phyloP scores from a whole-genome alignment of 2,797 vertebrate species.

The Peromyscus eremicus region DNA sequence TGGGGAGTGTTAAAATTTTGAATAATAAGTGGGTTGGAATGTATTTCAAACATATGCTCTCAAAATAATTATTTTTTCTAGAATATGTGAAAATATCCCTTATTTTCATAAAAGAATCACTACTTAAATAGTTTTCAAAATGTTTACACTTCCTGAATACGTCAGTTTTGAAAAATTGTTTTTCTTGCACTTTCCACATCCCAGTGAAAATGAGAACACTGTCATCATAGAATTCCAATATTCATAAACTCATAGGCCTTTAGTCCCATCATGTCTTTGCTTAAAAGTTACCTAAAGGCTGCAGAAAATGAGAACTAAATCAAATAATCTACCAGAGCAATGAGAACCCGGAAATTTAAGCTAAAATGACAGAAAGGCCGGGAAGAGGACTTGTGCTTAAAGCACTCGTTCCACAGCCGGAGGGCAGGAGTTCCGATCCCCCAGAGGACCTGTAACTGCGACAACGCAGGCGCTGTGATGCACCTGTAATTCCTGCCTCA shows the following conservation, averaged over 20 bases:
- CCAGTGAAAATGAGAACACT: neutral
- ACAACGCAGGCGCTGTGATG: fast-evolving
- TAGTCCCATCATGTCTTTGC: neutral
- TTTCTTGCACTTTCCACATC: slow-evolving; percentile 31
- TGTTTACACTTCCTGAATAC: neutral
- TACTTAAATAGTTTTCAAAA: slow-evolving; percentile 20
- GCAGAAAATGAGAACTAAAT: neutral
- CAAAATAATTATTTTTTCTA: neutral
- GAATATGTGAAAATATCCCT: neutral
- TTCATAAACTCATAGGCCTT: neutral
- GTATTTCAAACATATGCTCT: neutral
- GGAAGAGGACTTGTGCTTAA: neutral
- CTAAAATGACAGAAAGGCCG: neutral
- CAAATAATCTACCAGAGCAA: neutral
- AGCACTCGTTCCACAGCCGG: no score
- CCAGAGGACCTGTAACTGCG: neutral
- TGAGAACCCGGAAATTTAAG: neutral
- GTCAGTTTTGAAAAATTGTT: neutral
- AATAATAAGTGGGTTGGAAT: neutral
- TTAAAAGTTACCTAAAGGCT: slow-evolving; percentile 17
- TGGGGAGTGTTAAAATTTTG: neutral
- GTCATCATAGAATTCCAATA: neutral
- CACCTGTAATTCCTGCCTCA: neutral
- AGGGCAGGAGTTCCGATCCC: neutral
- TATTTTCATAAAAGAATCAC: neutral